phyloP scores from a whole-genome alignment of 30 jellyfish, hydroid and myxozoan genomes.

The Aurelia aurita complex sp. Pacific region DNA sequence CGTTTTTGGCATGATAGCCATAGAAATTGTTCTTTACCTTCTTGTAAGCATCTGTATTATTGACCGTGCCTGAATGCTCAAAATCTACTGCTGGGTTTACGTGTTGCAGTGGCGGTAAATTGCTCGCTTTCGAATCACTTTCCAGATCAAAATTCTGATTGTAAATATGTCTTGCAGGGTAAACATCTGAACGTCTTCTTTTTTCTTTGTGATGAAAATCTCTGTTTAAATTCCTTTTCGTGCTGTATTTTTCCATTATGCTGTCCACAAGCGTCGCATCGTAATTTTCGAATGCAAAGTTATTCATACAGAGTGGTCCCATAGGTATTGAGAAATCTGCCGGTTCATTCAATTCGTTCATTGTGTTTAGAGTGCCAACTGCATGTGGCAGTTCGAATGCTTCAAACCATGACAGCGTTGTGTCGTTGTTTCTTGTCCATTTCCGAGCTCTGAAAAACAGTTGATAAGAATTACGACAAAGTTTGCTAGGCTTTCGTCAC shows the following conservation, averaged over 20 bases:
- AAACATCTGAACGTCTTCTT: conserved; percentile 44
- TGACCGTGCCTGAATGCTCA: background rate
- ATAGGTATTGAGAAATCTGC: conserved; percentile 70
- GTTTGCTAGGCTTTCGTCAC: no score
- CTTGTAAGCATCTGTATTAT: no score
- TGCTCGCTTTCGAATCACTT: background rate
- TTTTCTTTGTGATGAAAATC: conserved; percentile 19
- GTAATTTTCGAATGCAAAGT: conserved; percentile 53
- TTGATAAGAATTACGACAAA: no score
- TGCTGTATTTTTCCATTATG: conserved; percentile 54
- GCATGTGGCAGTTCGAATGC: conserved; percentile 67
- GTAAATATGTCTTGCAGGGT: conserved; percentile 32
- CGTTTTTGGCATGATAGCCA: no score
- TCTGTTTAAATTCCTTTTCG: conserved; percentile 1
- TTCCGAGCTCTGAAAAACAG: conserved; percentile 24
- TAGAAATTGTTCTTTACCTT: no score
- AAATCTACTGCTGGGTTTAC: conserved; percentile 33
- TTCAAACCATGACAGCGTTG: conserved; percentile 57
- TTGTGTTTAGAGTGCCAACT: conserved; percentile 25
- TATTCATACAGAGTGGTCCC: conserved; percentile 65
- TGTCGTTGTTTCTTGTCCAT: conserved; percentile 39
- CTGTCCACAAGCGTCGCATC: conserved; percentile 47
- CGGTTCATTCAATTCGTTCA: conserved; percentile 62
- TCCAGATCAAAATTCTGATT: conserved; percentile 3
- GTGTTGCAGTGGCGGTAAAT: background rate